Evolutionary conservation across 2,797 vertebrate genomes (phyloP).

Genomic region (Amniataba percoides): DNA sequence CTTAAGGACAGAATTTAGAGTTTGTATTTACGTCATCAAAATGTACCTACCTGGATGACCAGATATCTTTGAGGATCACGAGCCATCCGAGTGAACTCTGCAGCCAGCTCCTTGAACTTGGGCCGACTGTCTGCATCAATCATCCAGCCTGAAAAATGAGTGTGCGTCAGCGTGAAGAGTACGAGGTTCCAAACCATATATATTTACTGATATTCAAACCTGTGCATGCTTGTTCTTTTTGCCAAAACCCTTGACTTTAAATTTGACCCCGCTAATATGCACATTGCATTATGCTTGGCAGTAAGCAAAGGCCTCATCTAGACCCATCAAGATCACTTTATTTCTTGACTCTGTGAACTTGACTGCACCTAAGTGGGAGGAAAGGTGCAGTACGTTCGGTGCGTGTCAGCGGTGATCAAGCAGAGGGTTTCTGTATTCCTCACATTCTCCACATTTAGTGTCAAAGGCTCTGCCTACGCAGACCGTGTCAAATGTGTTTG

Average conservation of each 20-base stretch:
- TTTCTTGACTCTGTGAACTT: conserved; percentile 22
- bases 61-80: conserved; percentile 97
- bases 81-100: conserved; percentile 98
- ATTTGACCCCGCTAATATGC: not conserved
- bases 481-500: conserved; percentile 14
- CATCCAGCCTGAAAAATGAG: conserved; percentile 94
- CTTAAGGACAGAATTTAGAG: not conserved
- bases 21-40: not conserved
- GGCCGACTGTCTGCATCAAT: conserved; percentile 99
- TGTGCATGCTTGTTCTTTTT: not conserved
- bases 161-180: conserved; percentile 21
- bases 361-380: conserved; percentile 22
- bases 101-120: conserved; percentile 98
- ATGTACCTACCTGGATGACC: conserved; percentile 93
- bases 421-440: conserved; percentile 22
- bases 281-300: not conserved
- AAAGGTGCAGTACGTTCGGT: conserved; percentile 2
- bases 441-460: conserved; percentile 31
- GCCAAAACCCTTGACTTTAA: not conserved
- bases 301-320: conserved; percentile 13
- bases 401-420: conserved; percentile 26
- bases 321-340: conserved; percentile 18
- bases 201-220: not conserved
- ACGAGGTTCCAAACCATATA: not conserved
- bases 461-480: conserved; percentile 19